Evolutionary conservation across 2,888 invertebrate species (phyloP), one percentile per base, ranked within the genome.

Genomic region (Ectobius pallidus): DNA sequence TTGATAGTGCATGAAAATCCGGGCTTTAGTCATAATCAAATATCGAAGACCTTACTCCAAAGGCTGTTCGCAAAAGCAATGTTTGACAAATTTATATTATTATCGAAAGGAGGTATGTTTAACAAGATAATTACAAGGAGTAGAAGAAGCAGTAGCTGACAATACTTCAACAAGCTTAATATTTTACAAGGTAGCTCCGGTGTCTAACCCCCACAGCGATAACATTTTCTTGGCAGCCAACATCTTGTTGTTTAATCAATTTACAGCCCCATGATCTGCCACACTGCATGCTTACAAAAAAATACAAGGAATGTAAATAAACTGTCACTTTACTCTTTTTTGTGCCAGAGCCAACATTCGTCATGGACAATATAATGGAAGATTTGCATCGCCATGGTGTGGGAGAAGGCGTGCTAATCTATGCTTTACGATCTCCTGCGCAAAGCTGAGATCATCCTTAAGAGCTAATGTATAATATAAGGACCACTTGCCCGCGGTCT

Each of bases 401-500:
- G 52, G 25, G 25, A 2, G 25, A 52, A n/a, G n/a, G n/a, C n/a
- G n/a, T n/a, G 52, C 25, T 52, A 52, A 52, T 52, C 25, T 22
- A 2, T 25, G 4, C 52, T 52, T 52, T 52, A 25, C 20, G 20
- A 3, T 49, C 22, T 49, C 49, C 20, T 49, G 18, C 22, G 49
- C 6, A 20, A 25, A 25, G 25, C 52, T 14, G 11, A 25, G 25
- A 52, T 25, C 52, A 52, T 52, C 25, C 25, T 22, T 25, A 20
- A 52, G n/a, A 25, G 52, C 52, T 52, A 52, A 58, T 1, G n/a
- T 58, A 30, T 30, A 16, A 30, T n/a, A 58, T 32, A 30, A 58
- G 58, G 30, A 58, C 30, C 30, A n/a, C 32, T 58, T 58, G 58
- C 32, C 58, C 58, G 58, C 58, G 32, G 58, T 30, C 3, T 58